Evolutionary conservation across 1,140 invertebrate genomes (phyloP).

Genomic region (Pogonus chalceus): DNA sequence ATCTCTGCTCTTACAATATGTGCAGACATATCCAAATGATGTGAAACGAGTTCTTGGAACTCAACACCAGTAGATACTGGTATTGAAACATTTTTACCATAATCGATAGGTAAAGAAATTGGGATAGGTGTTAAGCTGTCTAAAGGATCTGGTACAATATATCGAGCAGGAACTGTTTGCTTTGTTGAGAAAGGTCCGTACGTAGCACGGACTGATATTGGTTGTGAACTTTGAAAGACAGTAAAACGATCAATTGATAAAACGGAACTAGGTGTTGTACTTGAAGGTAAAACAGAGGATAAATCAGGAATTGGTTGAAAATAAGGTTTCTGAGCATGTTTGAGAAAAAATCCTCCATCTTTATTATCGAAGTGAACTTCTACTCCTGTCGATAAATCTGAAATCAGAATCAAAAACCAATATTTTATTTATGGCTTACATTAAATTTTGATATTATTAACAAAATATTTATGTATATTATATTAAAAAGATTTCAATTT

Average conservation of each 20-base stretch:
- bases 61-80: constrained; percentile 42
- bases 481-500: no score
- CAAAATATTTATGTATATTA: no score
- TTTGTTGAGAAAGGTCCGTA: constrained; percentile 90
- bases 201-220: constrained; percentile 75
- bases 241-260: constrained; percentile 74
- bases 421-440: no score
- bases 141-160: constrained; percentile 69
- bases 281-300: constrained; percentile 31
- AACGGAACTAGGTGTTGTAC: constrained; percentile 37
- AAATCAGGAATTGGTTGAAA: constrained; percentile 26
- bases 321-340: constrained; percentile 58
- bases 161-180: constrained; percentile 84
- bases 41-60: constrained; percentile 55
- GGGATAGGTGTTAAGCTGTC: neutral
- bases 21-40: constrained; percentile 78
- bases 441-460: no score
- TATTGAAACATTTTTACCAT: constrained; percentile 20
- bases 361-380: constrained; percentile 85
- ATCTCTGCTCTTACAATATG: constrained; percentile 78
- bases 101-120: neutral
- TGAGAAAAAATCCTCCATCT: constrained; percentile 80
- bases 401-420: constrained; percentile 17
- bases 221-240: constrained; percentile 75
- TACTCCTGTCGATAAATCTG: constrained; percentile 43